A percentile compares a stretch with the other conserved stretches of the same genome.
Conservation (phyloP, 2,797 vertebrate genomes). For the Arnoldichthys spilopterus region DNA sequence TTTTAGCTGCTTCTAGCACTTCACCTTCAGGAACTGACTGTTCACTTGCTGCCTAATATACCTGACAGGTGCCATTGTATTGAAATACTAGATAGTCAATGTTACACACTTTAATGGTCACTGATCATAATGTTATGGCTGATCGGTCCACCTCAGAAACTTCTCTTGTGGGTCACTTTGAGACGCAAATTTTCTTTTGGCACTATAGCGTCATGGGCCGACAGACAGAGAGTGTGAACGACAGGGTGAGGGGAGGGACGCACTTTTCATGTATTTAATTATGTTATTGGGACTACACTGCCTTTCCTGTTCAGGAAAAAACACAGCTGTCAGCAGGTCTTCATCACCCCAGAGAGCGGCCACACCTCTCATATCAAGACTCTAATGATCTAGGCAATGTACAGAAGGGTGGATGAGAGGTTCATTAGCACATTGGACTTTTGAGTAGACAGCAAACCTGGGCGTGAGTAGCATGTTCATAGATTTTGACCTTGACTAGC, state of each 20-base stretch:
- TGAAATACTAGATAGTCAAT: too few species aligned
- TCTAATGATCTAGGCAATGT: constrained; percentile 75
- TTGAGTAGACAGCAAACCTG: constrained; percentile 59
- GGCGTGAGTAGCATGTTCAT: constrained; percentile 52
- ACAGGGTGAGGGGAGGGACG: not conserved
- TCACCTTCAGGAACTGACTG: too few species aligned
- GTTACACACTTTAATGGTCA: too few species aligned
- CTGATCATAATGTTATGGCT: too few species aligned
- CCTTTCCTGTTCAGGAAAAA: constrained; percentile 74
- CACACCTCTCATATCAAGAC: constrained; percentile 58
- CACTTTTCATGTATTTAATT: constrained; percentile 29
- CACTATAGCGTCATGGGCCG: not conserved
- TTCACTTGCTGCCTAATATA: too few species aligned
- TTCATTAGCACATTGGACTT: constrained; percentile 64
- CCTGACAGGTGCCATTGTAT: too few species aligned
- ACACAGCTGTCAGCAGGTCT: constrained; percentile 72
- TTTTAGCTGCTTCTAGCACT: too few species aligned
- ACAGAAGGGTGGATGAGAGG: constrained; percentile 67
- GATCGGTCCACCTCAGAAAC: not conserved
- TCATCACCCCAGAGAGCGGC: constrained; percentile 58
- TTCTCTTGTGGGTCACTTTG: not conserved
- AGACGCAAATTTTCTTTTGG: not conserved
- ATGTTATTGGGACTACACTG: constrained; percentile 69
- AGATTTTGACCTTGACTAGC: constrained; percentile 60
- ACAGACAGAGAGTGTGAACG: not conserved